phyloP scores from a whole-genome alignment of 2,113 vertebrate genomes.

The Aegotheles bennettii region DNA sequence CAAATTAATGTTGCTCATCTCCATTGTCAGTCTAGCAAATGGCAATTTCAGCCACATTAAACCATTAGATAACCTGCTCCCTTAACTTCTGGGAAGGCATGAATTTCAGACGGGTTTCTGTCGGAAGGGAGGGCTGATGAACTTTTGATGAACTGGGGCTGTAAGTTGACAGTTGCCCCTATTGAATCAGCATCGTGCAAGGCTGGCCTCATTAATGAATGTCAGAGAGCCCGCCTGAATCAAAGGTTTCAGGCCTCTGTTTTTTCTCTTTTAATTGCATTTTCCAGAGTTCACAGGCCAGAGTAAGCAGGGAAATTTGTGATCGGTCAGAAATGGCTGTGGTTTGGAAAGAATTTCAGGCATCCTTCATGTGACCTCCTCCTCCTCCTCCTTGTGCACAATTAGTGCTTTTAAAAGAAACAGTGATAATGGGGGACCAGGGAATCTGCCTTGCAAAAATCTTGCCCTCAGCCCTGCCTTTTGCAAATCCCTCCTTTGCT shows the following conservation, averaged over 20 bases:
- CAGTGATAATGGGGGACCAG: slow-evolving; percentile 35
- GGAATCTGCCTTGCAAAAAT: slow-evolving; percentile 11
- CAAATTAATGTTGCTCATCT: neutral
- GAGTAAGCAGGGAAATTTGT: slow-evolving; percentile 47
- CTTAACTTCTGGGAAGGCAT: neutral
- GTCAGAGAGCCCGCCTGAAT: slow-evolving; percentile 5
- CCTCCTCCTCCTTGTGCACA: slow-evolving; percentile 52
- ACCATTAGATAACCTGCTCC: neutral
- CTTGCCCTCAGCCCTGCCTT: neutral
- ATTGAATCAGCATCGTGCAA: slow-evolving; percentile 38
- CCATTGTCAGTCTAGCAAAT: neutral
- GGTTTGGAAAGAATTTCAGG: slow-evolving; percentile 75
- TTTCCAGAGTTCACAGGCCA: slow-evolving; percentile 53
- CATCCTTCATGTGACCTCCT: slow-evolving; percentile 62
- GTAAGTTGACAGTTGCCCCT: slow-evolving; percentile 39
- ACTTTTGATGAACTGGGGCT: slow-evolving; percentile 40
- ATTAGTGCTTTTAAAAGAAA: slow-evolving; percentile 57
- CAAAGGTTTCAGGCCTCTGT: slow-evolving; percentile 36
- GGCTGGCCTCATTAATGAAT: slow-evolving; percentile 42
- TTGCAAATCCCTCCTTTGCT: neutral
- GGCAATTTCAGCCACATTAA: neutral
- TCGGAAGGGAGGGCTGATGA: slow-evolving; percentile 36
- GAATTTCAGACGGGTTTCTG: neutral
- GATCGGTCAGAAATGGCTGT: slow-evolving; percentile 56
- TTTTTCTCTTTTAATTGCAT: slow-evolving; percentile 57